Conservation (phyloP, 2,888 invertebrate genomes). For the Spilosoma lubricipeda region DNA sequence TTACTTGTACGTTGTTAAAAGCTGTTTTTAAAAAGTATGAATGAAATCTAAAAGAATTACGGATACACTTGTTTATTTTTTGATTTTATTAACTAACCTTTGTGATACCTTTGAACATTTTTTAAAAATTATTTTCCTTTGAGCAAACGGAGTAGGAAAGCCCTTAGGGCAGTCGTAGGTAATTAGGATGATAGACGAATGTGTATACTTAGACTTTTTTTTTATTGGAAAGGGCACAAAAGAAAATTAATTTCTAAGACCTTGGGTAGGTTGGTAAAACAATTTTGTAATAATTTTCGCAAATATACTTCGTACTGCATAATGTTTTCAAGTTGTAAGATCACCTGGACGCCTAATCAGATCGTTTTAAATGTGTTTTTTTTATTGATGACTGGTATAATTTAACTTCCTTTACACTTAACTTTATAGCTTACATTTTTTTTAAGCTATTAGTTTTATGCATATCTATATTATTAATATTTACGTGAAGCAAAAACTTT, state of each 20-base stretch:
- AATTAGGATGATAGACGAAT: conserved; percentile 1
- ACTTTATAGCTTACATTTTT: background rate
- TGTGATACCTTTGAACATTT: background rate
- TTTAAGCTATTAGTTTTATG: background rate
- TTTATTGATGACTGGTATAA: background rate
- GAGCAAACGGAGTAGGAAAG: background rate
- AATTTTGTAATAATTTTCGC: background rate
- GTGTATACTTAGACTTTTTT: background rate
- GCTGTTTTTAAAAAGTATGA: background rate
- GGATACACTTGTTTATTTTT: background rate
- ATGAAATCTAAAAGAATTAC: background rate
- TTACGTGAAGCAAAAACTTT: no score
- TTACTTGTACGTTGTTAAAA: background rate
- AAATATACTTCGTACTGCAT: background rate
- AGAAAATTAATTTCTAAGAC: background rate
- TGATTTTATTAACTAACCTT: background rate
- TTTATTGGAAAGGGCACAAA: background rate
- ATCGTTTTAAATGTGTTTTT: background rate
- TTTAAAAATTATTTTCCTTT: background rate
- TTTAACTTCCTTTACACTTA: background rate
- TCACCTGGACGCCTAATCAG: background rate
- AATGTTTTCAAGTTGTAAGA: background rate
- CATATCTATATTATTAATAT: no score
- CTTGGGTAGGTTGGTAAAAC: background rate
- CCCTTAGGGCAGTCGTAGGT: background rate